Conservation (phyloP, 2,888 invertebrate genomes). For the Chesias legatella region DNA sequence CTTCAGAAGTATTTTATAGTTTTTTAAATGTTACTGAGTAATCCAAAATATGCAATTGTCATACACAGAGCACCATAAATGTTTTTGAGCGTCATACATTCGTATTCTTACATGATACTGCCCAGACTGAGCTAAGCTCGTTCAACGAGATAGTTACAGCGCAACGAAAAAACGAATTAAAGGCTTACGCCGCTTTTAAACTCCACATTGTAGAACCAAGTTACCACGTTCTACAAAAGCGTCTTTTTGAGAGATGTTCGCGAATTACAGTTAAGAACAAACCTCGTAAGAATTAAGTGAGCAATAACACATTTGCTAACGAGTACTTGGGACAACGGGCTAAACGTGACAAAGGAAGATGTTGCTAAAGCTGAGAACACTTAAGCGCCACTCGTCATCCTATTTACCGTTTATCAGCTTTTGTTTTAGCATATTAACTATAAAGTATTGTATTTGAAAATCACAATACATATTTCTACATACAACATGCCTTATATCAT, state of each 20-base stretch:
- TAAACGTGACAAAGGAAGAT: slow-evolving; percentile 48
- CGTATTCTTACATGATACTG: too few species aligned
- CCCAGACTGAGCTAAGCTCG: too few species aligned
- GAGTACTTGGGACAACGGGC: slow-evolving; percentile 41
- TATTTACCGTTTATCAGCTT: slow-evolving; percentile 21
- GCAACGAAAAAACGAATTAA: slow-evolving; percentile 15
- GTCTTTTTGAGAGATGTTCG: slow-evolving; percentile 37
- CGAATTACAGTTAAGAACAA: slow-evolving; percentile 43
- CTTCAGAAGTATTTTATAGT: too few species aligned
- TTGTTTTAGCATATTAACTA: slow-evolving; percentile 22
- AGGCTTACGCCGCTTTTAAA: slow-evolving; percentile 17
- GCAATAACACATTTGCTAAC: slow-evolving; percentile 56
- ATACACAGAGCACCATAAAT: too few species aligned
- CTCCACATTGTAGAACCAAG: slow-evolving; percentile 22
- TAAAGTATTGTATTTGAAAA: too few species aligned
- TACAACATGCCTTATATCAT: too few species aligned
- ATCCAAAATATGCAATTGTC: too few species aligned
- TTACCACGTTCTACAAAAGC: slow-evolving; percentile 30
- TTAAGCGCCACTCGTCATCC: slow-evolving; percentile 35
- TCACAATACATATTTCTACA: too few species aligned
- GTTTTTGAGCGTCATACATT: too few species aligned
- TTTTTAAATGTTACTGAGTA: too few species aligned
- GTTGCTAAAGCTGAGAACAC: slow-evolving; percentile 39
- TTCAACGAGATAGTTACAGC: background rate
- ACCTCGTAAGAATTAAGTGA: slow-evolving; percentile 51